Evolutionary conservation across 37 sponge, comb jelly and placozoan genomes (phyloP).

Genomic region (Haliclona indistincta): DNA sequence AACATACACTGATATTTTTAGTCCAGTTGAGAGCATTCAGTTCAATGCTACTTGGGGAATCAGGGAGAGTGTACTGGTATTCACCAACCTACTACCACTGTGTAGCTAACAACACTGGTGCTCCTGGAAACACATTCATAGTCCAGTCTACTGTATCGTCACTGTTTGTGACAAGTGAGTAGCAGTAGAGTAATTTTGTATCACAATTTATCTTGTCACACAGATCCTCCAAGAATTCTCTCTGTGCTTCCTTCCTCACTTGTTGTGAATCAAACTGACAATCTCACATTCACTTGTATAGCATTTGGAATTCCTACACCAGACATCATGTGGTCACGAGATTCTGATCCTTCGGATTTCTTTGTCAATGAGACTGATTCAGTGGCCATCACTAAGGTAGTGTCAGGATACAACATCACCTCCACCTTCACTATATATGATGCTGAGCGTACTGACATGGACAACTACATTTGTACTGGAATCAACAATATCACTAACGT

Average conservation of each 20-base stretch:
- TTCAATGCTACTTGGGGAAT: neutral
- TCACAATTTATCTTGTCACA: no score
- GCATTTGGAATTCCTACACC: constrained; percentile 5
- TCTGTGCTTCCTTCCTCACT: neutral
- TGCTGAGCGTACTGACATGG: neutral
- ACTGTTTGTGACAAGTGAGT: constrained; percentile 1
- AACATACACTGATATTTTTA: neutral
- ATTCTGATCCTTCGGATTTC: neutral
- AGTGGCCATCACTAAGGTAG: neutral
- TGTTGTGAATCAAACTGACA: constrained; percentile 6
- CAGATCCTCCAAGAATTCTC: constrained; percentile 1
- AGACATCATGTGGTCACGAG: neutral
- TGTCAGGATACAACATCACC: constrained; percentile 1
- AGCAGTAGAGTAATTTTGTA: no score
- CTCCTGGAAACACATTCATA: constrained; percentile 5
- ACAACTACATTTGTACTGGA: neutral
- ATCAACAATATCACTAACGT: neutral
- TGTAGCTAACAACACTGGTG: constrained; percentile 15
- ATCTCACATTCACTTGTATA: neutral
- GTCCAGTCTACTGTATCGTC: neutral
- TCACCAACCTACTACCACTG: neutral
- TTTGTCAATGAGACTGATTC: no score
- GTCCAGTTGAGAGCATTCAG: neutral
- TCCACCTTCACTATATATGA: neutral
- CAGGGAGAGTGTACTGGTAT: neutral